phyloP scores from a whole-genome alignment of 2,888 invertebrate species.

The Euplexia lucipara region DNA sequence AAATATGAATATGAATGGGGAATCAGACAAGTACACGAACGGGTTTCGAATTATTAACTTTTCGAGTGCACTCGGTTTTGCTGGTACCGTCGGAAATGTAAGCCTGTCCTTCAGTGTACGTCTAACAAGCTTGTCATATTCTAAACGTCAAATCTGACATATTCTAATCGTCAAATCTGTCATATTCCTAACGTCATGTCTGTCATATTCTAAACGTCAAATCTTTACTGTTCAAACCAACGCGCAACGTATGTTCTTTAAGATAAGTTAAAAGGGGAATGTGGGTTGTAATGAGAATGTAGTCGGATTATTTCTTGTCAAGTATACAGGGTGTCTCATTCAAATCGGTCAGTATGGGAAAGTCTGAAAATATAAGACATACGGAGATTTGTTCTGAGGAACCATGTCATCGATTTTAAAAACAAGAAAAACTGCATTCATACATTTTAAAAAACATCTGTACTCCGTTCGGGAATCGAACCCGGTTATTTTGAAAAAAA shows the following conservation, averaged over 20 bases:
- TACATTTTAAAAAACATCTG: no score
- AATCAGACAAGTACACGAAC: slow-evolving; percentile 86
- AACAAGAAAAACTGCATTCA: no score
- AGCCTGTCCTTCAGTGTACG: slow-evolving; percentile 72
- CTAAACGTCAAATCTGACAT: slow-evolving; percentile 73
- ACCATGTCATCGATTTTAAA: no score
- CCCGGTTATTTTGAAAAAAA: no score
- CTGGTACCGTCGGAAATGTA: slow-evolving; percentile 77
- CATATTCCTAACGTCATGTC: no score
- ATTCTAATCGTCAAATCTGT: no score
- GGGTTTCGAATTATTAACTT: slow-evolving; percentile 90
- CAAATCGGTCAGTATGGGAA: no score
- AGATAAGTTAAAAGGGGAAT: slow-evolving; percentile 5
- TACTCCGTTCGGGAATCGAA: no score
- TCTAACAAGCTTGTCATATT: slow-evolving; percentile 82
- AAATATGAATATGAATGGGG: slow-evolving; percentile 91
- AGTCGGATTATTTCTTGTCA: slow-evolving; percentile 9
- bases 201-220: slow-evolving; percentile 78
- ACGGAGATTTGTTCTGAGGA: no score
- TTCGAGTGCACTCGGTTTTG: slow-evolving; percentile 80
- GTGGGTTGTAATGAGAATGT: background rate
- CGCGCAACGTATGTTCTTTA: slow-evolving; percentile 15
- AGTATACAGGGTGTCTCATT: no score
- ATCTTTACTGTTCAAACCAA: slow-evolving; percentile 55
- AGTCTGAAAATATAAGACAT: no score